Evolutionary conservation across 2,113 vertebrate species (phyloP).

Genomic region (Amazona vittata): DNA sequence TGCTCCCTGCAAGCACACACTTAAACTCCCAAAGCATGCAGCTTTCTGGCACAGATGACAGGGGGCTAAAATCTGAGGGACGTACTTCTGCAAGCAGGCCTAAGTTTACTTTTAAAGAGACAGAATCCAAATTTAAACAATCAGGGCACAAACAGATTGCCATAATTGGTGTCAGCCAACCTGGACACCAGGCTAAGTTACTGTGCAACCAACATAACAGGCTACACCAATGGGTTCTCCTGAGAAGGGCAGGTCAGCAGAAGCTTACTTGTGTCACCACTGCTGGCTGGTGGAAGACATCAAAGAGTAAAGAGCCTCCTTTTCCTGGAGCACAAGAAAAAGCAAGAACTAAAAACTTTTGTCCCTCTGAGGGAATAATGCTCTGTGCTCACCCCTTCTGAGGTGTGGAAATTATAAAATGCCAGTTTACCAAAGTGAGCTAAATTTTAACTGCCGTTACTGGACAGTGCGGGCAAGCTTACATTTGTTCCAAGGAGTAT

Average conservation of each 20-base stretch:
- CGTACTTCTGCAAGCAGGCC: background rate
- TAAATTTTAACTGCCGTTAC: background rate
- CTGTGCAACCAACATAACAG: accelerated
- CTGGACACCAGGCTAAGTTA: background rate
- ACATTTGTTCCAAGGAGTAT: background rate
- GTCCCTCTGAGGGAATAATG: background rate
- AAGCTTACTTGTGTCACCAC: conserved; percentile 67
- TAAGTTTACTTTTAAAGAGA: background rate
- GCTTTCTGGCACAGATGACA: accelerated
- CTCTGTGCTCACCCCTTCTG: background rate
- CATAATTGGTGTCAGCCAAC: accelerated
- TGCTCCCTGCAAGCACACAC: accelerated
- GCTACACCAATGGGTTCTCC: background rate
- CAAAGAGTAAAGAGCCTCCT: conserved; percentile 73
- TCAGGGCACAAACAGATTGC: accelerated
- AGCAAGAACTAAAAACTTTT: background rate
- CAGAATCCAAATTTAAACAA: background rate
- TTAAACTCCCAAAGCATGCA: background rate
- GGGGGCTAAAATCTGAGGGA: background rate
- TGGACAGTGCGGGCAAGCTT: accelerated
- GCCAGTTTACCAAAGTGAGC: accelerated
- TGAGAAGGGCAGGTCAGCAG: background rate
- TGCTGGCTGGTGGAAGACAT: conserved; percentile 76
- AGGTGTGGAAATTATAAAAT: background rate
- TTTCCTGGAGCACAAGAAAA: conserved; percentile 57